phyloP scores from a whole-genome alignment of 37 sponge, comb jelly and placozoan species.

The Aplysina aerophoba region DNA sequence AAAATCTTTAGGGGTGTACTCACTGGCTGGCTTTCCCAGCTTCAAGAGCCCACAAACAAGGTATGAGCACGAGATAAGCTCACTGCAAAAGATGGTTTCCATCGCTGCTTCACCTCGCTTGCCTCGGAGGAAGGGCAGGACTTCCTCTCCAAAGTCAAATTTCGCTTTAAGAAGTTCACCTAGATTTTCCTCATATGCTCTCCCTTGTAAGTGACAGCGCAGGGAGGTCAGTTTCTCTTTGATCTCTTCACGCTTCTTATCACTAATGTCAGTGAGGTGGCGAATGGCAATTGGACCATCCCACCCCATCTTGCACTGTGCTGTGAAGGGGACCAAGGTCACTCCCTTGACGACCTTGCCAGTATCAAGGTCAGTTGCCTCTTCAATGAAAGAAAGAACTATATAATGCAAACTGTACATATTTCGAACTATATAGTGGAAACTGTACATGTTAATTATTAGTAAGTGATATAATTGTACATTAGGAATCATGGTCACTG shows the following conservation, averaged over 20 bases:
- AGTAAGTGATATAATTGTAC: too few relatives aligned
- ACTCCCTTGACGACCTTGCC: neutral
- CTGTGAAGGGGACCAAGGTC: neutral
- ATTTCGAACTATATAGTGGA: too few relatives aligned
- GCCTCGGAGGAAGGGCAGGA: constrained; percentile 68
- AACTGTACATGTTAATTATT: too few relatives aligned
- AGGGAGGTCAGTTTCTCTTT: neutral
- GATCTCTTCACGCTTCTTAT: neutral
- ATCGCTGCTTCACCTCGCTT: constrained; percentile 31
- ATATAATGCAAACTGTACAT: too few relatives aligned
- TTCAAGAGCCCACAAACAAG: constrained; percentile 12
- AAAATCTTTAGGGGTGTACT: constrained; percentile 32
- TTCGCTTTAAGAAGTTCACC: constrained; percentile 52
- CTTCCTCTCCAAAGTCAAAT: constrained; percentile 40
- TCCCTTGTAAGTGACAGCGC: neutral
- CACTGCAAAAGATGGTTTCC: constrained; percentile 31
- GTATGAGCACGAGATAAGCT: constrained; percentile 37
- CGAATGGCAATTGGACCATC: neutral
- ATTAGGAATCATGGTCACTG: too few relatives aligned
- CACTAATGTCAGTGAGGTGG: neutral
- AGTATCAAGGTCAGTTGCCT: neutral
- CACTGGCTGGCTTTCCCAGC: neutral
- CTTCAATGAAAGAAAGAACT: neutral
- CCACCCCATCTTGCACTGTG: neutral
- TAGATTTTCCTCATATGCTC: neutral